A percentile compares a stretch with the other conserved stretches of the same genome.
These are phyloP conservation scores for Oncorhynchus tshawytscha DNA, from an alignment of 2,113 vertebrate species.

Conservation along the genomic window DNA sequence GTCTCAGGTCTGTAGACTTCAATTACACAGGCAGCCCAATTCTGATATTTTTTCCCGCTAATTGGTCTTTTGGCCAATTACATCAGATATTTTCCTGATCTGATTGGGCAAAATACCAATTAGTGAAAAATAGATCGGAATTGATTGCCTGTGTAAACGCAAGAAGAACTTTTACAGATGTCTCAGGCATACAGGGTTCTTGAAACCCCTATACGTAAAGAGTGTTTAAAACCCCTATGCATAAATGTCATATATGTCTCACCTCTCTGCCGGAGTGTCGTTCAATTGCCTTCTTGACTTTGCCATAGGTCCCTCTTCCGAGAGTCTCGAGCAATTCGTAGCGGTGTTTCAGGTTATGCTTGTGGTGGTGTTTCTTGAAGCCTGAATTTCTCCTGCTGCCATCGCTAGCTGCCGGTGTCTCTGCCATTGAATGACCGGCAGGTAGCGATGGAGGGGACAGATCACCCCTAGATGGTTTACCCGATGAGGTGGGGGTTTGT, in stretches of 20 bases:
- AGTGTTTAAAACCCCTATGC: not conserved
- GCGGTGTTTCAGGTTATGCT: constrained; percentile 97
- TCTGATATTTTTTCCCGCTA: not conserved
- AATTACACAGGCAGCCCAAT: not conserved
- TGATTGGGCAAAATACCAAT: too few relatives aligned
- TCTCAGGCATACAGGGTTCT: not conserved
- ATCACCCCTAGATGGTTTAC: constrained; percentile 3
- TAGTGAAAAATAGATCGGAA: too few relatives aligned
- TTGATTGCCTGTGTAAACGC: too few relatives aligned
- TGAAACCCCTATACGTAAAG: too few relatives aligned
- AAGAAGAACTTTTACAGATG: constrained; percentile 4
- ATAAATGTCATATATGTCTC: constrained; percentile 58
- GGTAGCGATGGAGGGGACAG: constrained; percentile 37
- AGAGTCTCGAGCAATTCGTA: constrained; percentile 97
- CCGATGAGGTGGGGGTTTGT: constrained; percentile 27
- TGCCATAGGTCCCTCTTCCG: constrained; percentile 95
- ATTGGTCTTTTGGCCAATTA: too few relatives aligned
- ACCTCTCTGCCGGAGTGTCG: constrained; percentile 95
- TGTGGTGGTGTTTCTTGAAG: constrained; percentile 96
- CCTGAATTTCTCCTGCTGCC: constrained; percentile 77
- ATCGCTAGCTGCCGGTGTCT: constrained; percentile 26
- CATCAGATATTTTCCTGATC: too few relatives aligned
- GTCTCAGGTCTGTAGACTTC: not conserved
- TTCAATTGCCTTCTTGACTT: constrained; percentile 96
- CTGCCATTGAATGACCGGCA: constrained; percentile 45